These are phyloP conservation scores for Callorhinus ursinus DNA, from an alignment of 2,113 vertebrate genomes.

Conservation along the genomic window DNA sequence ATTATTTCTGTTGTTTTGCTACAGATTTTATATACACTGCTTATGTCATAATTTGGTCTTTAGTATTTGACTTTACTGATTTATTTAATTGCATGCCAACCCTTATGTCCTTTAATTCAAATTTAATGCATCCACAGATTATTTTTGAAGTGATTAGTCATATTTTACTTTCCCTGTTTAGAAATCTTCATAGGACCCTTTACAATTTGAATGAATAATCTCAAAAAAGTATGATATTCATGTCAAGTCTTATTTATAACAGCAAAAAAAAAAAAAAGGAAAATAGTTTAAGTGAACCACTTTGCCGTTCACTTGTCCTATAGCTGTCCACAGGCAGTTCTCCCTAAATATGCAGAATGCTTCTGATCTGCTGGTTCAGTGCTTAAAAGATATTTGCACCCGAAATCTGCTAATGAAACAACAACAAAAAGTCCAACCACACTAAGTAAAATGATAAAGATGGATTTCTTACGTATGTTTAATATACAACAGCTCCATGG, in stretches of 20 bases:
- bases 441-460: neutral
- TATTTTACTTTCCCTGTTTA: neutral
- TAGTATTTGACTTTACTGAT: neutral
- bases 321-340: neutral
- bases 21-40: neutral
- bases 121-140: neutral
- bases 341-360: neutral
- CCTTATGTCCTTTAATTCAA: conserved; percentile 35
- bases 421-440: neutral
- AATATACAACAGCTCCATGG: neutral
- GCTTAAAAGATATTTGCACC: neutral
- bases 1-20: neutral
- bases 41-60: conserved; percentile 8
- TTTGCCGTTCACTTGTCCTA: neutral
- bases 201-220: neutral
- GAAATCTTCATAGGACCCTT: neutral
- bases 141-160: neutral
- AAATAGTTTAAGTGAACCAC: neutral
- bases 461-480: neutral
- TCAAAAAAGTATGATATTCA: neutral
- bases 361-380: neutral
- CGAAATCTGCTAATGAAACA: neutral
- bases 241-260: neutral
- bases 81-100: neutral
- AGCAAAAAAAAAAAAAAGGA: neutral